phyloP scores from a whole-genome alignment of 2,113 vertebrate species.

The Poeciliopsis occidentalis region DNA sequence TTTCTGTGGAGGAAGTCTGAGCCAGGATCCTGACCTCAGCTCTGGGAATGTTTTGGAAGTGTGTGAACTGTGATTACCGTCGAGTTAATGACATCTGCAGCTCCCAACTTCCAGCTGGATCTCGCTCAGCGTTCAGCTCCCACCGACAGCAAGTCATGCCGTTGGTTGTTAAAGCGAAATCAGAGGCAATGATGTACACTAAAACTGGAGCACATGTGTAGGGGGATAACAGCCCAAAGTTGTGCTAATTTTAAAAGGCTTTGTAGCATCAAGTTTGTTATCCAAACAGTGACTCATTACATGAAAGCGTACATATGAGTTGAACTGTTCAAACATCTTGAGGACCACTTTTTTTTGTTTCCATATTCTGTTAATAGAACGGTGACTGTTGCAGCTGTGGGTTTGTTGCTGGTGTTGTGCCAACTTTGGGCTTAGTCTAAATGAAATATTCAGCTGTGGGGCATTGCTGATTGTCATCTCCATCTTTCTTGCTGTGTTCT shows the following conservation, averaged over 20 bases:
- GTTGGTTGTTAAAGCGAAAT: constrained; percentile 14
- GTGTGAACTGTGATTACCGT: constrained; percentile 48
- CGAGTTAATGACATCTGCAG: constrained; percentile 16
- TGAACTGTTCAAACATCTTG: background rate
- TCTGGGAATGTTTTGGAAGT: constrained; percentile 59
- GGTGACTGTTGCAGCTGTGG: constrained; percentile 18
- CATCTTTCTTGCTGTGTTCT: background rate
- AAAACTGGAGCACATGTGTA: background rate
- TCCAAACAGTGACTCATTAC: background rate
- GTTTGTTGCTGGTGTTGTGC: constrained; percentile 21
- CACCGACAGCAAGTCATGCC: constrained; percentile 3
- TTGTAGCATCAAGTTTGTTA: background rate
- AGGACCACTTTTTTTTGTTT: background rate
- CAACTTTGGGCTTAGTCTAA: constrained; percentile 19
- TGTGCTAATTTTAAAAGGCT: background rate
- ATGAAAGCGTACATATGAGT: background rate
- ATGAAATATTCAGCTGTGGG: too few relatives aligned
- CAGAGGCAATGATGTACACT: background rate
- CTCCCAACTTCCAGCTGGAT: constrained; percentile 22
- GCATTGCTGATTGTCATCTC: constrained; percentile 3
- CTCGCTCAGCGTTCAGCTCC: constrained; percentile 8
- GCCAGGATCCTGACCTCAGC: constrained; percentile 68
- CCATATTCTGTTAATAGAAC: background rate
- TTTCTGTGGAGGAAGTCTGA: constrained; percentile 56
- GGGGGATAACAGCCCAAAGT: background rate